Evolutionary conservation across 2,113 vertebrate species (phyloP).

Genomic region (Sapajus apella): DNA sequence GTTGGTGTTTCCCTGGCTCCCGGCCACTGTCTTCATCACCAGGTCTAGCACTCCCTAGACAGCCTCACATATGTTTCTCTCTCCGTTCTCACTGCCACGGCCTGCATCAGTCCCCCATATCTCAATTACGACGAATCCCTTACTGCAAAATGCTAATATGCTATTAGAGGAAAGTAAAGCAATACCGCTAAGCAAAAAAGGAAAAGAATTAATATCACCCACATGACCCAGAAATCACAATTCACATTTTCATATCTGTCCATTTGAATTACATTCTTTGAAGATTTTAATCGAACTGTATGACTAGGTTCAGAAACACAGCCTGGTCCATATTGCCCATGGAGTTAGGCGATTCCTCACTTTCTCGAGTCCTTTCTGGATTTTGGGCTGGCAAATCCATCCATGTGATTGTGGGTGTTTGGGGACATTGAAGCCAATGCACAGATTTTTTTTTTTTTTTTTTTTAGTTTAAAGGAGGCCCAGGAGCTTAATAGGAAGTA

Average conservation of each 20-base stretch:
- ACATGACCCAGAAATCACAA: neutral
- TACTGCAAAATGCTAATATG: neutral
- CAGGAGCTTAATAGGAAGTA: neutral
- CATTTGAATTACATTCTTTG: neutral
- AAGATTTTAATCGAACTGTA: rapidly evolving
- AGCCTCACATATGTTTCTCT: too few relatives aligned
- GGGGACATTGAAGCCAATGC: rapidly evolving
- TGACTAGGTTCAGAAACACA: rapidly evolving
- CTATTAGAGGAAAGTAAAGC: neutral
- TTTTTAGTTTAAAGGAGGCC: too few relatives aligned
- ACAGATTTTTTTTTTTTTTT: neutral
- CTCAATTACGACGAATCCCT: neutral
- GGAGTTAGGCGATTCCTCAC: rapidly evolving
- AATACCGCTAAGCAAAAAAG: too few relatives aligned
- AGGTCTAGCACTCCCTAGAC: neutral
- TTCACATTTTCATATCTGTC: too few relatives aligned
- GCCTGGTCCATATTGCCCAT: rapidly evolving
- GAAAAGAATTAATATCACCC: neutral
- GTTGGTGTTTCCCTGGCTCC: neutral
- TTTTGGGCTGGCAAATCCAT: neutral
- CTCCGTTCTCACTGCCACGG: rapidly evolving
- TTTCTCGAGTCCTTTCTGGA: neutral
- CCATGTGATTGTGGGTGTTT: rapidly evolving
- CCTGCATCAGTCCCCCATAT: rapidly evolving
- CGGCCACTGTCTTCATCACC: rapidly evolving